These are phyloP conservation scores for Ormyrus labotus DNA, from an alignment of 2,888 invertebrate genomes.

Conservation along the genomic window DNA sequence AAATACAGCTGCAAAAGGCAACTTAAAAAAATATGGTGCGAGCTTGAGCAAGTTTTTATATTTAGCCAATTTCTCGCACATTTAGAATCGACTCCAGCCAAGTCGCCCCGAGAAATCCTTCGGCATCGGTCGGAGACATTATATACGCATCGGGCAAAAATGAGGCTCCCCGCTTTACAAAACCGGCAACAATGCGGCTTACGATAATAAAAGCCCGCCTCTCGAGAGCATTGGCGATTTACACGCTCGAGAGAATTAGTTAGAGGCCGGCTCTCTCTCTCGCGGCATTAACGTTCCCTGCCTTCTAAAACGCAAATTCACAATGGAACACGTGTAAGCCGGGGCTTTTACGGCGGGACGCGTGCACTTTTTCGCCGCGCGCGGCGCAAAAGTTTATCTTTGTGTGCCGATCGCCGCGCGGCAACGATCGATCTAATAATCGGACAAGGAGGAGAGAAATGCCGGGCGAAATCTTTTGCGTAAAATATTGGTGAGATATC, in stretches of 20 bases:
- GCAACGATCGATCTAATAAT: slow-evolving; percentile 45
- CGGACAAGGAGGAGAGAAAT: neutral
- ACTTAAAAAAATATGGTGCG: too few species aligned
- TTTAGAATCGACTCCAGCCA: too few species aligned
- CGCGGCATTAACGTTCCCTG: neutral
- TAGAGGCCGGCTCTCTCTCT: slow-evolving; percentile 9
- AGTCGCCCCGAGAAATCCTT: too few species aligned
- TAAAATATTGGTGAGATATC: neutral
- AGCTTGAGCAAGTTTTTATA: too few species aligned
- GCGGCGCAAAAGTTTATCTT: slow-evolving; percentile 17
- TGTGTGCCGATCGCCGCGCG: slow-evolving; percentile 16
- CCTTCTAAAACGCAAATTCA: slow-evolving; percentile 36
- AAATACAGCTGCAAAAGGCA: too few species aligned
- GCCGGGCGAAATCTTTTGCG: slow-evolving; percentile 1
- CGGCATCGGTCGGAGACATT: too few species aligned
- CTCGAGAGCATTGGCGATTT: slow-evolving; percentile 26
- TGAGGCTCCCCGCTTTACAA: too few species aligned
- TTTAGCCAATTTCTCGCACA: too few species aligned
- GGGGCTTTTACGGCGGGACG: neutral
- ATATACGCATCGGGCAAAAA: too few species aligned
- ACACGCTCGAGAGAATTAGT: slow-evolving; percentile 16
- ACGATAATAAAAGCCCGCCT: too few species aligned
- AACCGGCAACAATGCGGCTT: too few species aligned
- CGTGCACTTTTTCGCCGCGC: neutral
- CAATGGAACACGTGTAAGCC: slow-evolving; percentile 31